A percentile compares a stretch with the other conserved stretches of the same genome.
Evolutionary conservation across 2,888 invertebrate species (phyloP).

Genomic region (Plagodis dolabraria): DNA sequence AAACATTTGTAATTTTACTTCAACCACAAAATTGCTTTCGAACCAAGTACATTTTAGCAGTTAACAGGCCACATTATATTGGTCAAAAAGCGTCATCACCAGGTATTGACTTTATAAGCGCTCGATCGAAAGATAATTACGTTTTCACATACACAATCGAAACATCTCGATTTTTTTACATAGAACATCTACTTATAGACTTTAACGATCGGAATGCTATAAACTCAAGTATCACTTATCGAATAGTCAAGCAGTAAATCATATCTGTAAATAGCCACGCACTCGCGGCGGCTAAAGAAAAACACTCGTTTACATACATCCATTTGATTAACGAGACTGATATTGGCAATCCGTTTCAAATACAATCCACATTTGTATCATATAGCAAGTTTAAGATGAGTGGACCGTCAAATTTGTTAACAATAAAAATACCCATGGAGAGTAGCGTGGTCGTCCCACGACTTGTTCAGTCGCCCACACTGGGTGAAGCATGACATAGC

Average conservation of each 20-base stretch:
- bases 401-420: constrained; percentile 53
- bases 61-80: too few relatives aligned
- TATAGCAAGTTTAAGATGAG: constrained; percentile 33
- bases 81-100: too few relatives aligned
- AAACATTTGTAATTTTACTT: too few relatives aligned
- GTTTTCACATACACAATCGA: too few relatives aligned
- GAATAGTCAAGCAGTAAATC: constrained; percentile 2
- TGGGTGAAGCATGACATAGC: constrained; percentile 57
- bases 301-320: constrained; percentile 16
- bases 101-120: too few relatives aligned
- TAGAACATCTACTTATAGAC: background rate
- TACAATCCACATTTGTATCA: constrained; percentile 26
- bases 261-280: constrained; percentile 9
- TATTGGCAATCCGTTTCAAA: constrained; percentile 34
- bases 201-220: background rate
- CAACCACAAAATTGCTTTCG: too few relatives aligned
- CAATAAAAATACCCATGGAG: constrained; percentile 55
- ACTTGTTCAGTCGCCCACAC: constrained; percentile 62
- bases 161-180: too few relatives aligned
- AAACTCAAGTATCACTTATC: background rate
- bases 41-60: too few relatives aligned
- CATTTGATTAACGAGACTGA: constrained; percentile 36
- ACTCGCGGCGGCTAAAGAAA: constrained; percentile 18
- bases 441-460: constrained; percentile 55
- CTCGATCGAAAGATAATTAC: too few relatives aligned